Evolutionary conservation across 2,797 vertebrate genomes (phyloP).

Genomic region (Pangasius sanitwongsei): DNA sequence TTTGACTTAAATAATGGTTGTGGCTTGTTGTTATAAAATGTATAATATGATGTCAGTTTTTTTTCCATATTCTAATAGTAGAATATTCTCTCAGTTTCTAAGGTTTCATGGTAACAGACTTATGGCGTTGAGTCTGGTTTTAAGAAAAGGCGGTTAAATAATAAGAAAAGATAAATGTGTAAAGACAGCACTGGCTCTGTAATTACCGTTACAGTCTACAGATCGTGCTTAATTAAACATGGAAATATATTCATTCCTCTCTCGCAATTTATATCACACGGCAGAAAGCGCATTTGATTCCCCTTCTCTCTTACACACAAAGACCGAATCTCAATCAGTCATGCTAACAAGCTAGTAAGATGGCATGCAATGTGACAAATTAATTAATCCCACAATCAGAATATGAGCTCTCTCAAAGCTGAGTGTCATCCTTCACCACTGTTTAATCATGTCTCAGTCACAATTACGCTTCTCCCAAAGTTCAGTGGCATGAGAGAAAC

Average conservation of each 20-base stretch:
- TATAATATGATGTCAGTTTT: not conserved
- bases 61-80: not conserved
- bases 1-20: not conserved
- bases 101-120: not conserved
- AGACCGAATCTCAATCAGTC: constrained; percentile 50
- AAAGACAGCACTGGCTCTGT: constrained; percentile 4
- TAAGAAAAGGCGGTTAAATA: not conserved
- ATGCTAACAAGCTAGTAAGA: constrained; percentile 35
- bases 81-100: not conserved
- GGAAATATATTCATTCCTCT: constrained; percentile 48
- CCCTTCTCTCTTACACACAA: constrained; percentile 38
- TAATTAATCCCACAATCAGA: constrained; percentile 54
- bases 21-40: not conserved
- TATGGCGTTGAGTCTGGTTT: not conserved
- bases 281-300: constrained; percentile 50
- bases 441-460: not conserved
- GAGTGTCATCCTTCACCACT: constrained; percentile 13
- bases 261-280: constrained; percentile 33
- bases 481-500: not conserved
- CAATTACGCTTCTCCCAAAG: not conserved
- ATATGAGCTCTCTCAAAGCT: constrained; percentile 41
- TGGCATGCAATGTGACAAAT: constrained; percentile 44
- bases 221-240: constrained; percentile 55
- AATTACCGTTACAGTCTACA: constrained; percentile 51
- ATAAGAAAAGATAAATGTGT: not conserved